Evolutionary conservation across 1,140 invertebrate genomes (phyloP).

Genomic region (Trichonephila inaurata): DNA sequence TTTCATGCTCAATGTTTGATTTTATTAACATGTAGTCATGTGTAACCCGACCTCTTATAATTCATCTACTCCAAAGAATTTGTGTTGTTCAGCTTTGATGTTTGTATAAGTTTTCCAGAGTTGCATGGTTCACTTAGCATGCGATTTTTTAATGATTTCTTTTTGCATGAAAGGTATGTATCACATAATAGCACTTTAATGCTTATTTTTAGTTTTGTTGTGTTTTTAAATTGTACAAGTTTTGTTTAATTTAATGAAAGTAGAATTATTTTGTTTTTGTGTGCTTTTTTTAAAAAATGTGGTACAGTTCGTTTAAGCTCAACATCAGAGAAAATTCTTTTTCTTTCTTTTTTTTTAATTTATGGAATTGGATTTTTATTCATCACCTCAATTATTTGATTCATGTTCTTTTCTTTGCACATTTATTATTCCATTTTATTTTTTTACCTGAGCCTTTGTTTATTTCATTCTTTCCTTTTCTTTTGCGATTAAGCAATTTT

Average conservation of each 20-base stretch:
- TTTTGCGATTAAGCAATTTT: no score
- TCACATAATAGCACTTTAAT: neutral
- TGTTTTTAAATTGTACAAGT: neutral
- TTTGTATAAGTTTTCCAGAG: neutral
- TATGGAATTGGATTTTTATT: no score
- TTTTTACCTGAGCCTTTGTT: no score
- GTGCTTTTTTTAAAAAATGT: neutral
- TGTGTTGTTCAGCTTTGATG: constrained; percentile 7
- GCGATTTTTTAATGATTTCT: neutral
- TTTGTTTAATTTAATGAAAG: no score
- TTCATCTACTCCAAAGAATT: neutral
- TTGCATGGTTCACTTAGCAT: constrained; percentile 13
- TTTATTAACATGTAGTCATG: neutral
- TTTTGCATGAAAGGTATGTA: constrained; percentile 59
- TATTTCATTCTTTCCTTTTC: no score
- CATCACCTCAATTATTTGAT: no score
- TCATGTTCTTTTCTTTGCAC: no score
- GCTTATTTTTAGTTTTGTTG: neutral
- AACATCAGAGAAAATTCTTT: no score
- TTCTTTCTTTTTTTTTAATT: no score
- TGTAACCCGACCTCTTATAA: neutral
- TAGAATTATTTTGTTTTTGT: neutral
- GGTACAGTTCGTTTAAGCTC: neutral
- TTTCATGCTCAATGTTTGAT: neutral
- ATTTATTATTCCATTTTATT: no score